Percentiles rank a stretch among this genome's conserved stretches.
Conservation (phyloP, 2,797 vertebrate species). For the Typhlichthys subterraneus region DNA sequence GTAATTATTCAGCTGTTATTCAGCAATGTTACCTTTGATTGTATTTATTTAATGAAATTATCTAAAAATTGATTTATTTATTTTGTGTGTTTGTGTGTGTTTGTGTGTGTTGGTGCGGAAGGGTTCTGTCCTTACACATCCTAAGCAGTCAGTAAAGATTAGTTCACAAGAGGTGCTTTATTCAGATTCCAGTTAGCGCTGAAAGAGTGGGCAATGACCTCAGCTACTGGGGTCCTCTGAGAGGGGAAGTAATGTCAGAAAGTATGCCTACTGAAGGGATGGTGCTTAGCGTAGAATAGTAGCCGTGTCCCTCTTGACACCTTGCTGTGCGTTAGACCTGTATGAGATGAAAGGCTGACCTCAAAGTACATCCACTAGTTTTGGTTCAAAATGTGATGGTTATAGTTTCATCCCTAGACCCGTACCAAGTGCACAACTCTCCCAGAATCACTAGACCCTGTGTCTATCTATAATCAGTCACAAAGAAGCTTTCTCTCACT, state of each 20-base stretch:
- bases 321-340: slow-evolving; percentile 1
- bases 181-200: slow-evolving; percentile 22
- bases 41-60: no score
- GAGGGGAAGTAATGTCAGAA: slow-evolving; percentile 22
- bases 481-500: slow-evolving; percentile 65
- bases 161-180: slow-evolving; percentile 38
- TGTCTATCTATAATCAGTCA: slow-evolving; percentile 71
- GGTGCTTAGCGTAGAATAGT: slow-evolving; percentile 2
- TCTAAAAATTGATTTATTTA: neutral
- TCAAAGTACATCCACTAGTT: slow-evolving; percentile 10
- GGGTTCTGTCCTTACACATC: slow-evolving; percentile 15
- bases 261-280: slow-evolving; percentile 13
- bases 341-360: neutral
- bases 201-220: slow-evolving; percentile 40
- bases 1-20: no score
- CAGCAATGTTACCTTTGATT: no score
- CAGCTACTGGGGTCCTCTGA: slow-evolving; percentile 26
- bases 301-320: neutral
- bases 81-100: neutral
- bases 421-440: slow-evolving; percentile 42
- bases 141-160: slow-evolving; percentile 19
- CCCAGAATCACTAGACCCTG: slow-evolving; percentile 72
- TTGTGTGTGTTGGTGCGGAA: slow-evolving; percentile 11
- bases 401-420: slow-evolving; percentile 36
- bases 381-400: neutral